Evolutionary conservation across 1,140 invertebrate species (phyloP).

Genomic region (Calycopis cecrops): DNA sequence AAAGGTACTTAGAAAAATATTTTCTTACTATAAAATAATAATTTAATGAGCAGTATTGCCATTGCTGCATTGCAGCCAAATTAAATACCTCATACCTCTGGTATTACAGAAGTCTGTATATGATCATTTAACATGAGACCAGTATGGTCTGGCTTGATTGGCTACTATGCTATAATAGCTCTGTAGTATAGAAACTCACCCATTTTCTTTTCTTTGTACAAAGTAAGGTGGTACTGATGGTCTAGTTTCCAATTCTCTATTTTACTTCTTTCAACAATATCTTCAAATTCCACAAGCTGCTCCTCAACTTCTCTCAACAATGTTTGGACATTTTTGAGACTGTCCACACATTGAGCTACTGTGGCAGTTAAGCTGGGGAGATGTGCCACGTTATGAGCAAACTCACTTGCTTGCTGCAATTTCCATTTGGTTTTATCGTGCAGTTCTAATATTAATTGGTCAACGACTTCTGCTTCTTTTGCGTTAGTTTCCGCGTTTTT

Average conservation of each 20-base stretch:
- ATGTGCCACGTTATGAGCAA: constrained; percentile 46
- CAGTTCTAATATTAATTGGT: constrained; percentile 52
- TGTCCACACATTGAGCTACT: constrained; percentile 59
- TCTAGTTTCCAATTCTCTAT: constrained; percentile 68
- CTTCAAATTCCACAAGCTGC: constrained; percentile 61
- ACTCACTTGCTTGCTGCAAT: constrained; percentile 49
- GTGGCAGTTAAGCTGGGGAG: constrained; percentile 52
- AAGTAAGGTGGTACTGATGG: constrained; percentile 59
- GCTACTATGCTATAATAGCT: too few relatives aligned
- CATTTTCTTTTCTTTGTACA: constrained; percentile 68
- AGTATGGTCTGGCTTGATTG: too few relatives aligned
- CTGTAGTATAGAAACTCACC: constrained; percentile 29
- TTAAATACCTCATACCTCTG: too few relatives aligned
- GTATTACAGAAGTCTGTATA: too few relatives aligned
- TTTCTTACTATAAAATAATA: too few relatives aligned
- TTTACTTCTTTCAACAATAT: constrained; percentile 56
- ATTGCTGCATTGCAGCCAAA: too few relatives aligned
- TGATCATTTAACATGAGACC: too few relatives aligned
- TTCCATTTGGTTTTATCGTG: constrained; percentile 41
- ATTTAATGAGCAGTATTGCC: too few relatives aligned
- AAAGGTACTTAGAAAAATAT: too few relatives aligned
- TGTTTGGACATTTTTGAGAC: constrained; percentile 49
- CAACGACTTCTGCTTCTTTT: constrained; percentile 55
- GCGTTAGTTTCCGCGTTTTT: constrained; percentile 59
- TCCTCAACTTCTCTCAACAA: constrained; percentile 53